Percentiles rank a stretch among this genome's conserved stretches.
Conservation (phyloP, 2,888 invertebrate species). For the Keiferia lycopersicella region DNA sequence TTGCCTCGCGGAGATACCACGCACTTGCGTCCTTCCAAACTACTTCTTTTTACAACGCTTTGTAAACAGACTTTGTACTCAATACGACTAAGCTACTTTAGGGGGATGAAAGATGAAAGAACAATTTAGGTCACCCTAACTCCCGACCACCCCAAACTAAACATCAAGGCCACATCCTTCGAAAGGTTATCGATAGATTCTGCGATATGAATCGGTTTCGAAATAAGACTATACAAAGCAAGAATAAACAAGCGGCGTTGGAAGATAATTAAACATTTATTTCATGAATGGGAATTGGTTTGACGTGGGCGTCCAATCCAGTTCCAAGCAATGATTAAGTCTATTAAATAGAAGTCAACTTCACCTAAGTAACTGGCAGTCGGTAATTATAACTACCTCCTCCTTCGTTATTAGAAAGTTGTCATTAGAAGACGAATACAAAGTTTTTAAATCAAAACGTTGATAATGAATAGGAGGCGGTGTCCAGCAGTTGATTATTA, state of each 20-base stretch:
- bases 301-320: slow-evolving; percentile 58
- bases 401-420: slow-evolving; percentile 12
- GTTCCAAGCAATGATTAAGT: slow-evolving; percentile 39
- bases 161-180: background rate
- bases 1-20: slow-evolving; percentile 68
- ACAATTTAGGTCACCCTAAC: slow-evolving; percentile 9
- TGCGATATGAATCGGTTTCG: background rate
- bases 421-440: slow-evolving; percentile 1
- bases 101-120: background rate
- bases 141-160: background rate
- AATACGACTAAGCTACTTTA: background rate
- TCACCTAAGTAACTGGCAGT: slow-evolving; percentile 1
- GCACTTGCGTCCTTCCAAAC: slow-evolving; percentile 64
- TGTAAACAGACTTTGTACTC: slow-evolving; percentile 30
- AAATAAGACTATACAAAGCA: slow-evolving; percentile 14
- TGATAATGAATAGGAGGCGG: background rate
- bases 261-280: slow-evolving; percentile 51
- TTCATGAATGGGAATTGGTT: slow-evolving; percentile 61
- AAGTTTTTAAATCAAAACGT: background rate
- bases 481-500: too few species aligned
- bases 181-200: slow-evolving; percentile 1
- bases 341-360: slow-evolving; percentile 21
- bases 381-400: slow-evolving; percentile 21
- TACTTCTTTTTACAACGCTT: slow-evolving; percentile 59
- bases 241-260: slow-evolving; percentile 27